Percentiles rank a stretch among this genome's conserved stretches.
These are phyloP conservation scores for Brachylomia viminalis DNA, from an alignment of 2,888 invertebrate species.

Conservation along the genomic window DNA sequence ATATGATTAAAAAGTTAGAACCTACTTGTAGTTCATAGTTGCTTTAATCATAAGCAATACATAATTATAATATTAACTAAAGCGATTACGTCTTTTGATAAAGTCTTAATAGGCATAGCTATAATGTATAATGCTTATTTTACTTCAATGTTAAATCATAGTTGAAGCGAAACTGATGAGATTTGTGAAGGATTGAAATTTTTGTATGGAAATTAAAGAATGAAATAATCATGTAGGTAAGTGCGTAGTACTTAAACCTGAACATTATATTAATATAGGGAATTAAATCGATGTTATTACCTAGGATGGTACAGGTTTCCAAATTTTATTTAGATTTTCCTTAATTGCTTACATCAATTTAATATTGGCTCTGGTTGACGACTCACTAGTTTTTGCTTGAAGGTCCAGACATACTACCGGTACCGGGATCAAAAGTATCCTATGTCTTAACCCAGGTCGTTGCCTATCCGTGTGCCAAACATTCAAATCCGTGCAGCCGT, in stretches of 20 bases:
- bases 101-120: neutral
- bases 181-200: constrained; percentile 32
- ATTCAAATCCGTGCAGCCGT: neutral
- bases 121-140: neutral
- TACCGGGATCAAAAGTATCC: neutral
- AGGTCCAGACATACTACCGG: neutral
- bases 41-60: neutral
- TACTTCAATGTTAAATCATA: constrained; percentile 30
- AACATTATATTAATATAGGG: neutral
- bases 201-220: neutral
- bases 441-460: neutral
- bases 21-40: neutral
- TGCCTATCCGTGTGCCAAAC: neutral
- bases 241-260: neutral
- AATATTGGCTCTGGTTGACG: neutral
- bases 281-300: neutral
- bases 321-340: neutral
- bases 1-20: neutral
- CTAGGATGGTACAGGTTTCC: neutral
- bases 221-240: constrained; percentile 9
- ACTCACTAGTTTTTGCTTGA: neutral
- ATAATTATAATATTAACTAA: neutral
- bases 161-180: constrained; percentile 25
- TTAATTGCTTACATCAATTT: neutral
- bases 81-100: constrained; percentile 12